These are phyloP conservation scores for Polyommatus iphigenia DNA, from an alignment of 2,888 invertebrate species.

Conservation along the genomic window DNA sequence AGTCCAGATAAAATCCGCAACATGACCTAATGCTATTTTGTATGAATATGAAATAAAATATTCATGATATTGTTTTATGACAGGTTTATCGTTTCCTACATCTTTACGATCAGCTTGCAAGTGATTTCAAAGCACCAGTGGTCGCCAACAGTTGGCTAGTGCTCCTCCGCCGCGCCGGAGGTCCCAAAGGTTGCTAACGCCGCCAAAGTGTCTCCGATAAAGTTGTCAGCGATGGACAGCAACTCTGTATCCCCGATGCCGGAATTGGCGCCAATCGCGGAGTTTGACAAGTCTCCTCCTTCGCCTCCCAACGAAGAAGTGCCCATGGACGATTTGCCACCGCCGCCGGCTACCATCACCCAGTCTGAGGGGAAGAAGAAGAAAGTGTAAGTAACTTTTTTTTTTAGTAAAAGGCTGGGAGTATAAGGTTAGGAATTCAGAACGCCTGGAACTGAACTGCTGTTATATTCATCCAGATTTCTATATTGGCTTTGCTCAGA, in stretches of 20 bases:
- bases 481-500: neutral
- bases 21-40: conserved; percentile 2
- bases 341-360: conserved; percentile 81
- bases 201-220: conserved; percentile 79
- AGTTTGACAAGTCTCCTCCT: conserved; percentile 85
- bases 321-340: conserved; percentile 83
- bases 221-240: conserved; percentile 83
- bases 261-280: conserved; percentile 84
- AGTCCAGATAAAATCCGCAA: conserved; percentile 10
- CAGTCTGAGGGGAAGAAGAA: conserved; percentile 80
- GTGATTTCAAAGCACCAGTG: neutral
- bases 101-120: neutral
- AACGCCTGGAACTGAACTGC: neutral
- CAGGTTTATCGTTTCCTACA: conserved; percentile 2
- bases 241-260: conserved; percentile 86
- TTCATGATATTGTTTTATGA: conserved; percentile 15
- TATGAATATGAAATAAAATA: conserved; percentile 4
- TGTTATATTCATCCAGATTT: neutral
- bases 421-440: neutral
- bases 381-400: conserved; percentile 66
- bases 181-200: conserved; percentile 52
- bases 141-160: conserved; percentile 24
- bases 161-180: conserved; percentile 62
- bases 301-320: conserved; percentile 82
- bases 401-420: neutral